Percentiles rank a stretch among this genome's conserved stretches.
Evolutionary conservation across 2,113 vertebrate genomes (phyloP).

Genomic region (Nestor notabilis): DNA sequence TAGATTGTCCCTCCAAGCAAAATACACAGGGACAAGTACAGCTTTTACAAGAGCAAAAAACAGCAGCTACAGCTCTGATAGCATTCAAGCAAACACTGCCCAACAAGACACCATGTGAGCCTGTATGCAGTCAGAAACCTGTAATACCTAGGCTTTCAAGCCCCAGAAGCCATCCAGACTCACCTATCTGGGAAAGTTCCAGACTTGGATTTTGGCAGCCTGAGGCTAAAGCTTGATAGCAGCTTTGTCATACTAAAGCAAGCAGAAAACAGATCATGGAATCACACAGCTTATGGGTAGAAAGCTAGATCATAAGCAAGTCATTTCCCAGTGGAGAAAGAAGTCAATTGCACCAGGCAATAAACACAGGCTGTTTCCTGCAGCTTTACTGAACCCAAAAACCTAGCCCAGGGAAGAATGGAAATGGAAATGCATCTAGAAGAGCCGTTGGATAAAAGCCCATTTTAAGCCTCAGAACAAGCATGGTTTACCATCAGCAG

Average conservation of each 20-base stretch:
- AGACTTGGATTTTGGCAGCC: slow-evolving; percentile 39
- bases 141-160: not conserved
- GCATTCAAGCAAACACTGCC: not conserved
- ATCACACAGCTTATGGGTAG: not conserved
- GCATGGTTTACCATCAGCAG: not conserved
- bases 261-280: not conserved
- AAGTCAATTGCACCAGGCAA: not conserved
- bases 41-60: not conserved
- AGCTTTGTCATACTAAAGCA: slow-evolving; percentile 30
- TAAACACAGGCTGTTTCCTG: not conserved
- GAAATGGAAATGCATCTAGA: not conserved
- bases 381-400: not conserved
- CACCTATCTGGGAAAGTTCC: slow-evolving; percentile 46
- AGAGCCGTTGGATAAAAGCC: not conserved
- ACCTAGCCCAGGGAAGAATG: not conserved
- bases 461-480: not conserved
- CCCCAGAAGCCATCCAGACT: not conserved
- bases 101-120: not conserved
- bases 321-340: not conserved
- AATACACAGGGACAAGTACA: not conserved
- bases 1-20: slow-evolving; percentile 21
- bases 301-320: not conserved
- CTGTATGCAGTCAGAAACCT: not conserved
- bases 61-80: not conserved
- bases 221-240: slow-evolving; percentile 25